Conservation (phyloP, 2,797 vertebrate genomes). For the Oophaga sylvatica region DNA sequence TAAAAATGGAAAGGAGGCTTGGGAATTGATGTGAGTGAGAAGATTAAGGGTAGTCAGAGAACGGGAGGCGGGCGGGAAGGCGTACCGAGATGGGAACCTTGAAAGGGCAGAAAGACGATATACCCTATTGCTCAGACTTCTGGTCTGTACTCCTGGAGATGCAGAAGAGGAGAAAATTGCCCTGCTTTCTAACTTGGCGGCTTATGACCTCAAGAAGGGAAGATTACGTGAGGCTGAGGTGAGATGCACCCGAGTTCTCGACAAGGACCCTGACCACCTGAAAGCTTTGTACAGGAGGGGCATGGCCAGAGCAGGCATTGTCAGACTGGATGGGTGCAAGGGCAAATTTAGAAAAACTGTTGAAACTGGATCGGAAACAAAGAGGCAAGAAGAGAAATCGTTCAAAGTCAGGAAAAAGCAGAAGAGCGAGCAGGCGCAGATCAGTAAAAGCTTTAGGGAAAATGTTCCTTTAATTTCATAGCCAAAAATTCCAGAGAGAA, state of each 20-base stretch:
- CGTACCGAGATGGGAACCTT: constrained; percentile 81
- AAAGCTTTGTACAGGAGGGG: constrained; percentile 89
- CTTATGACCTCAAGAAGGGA: constrained; percentile 85
- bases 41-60: constrained; percentile 80
- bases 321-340: constrained; percentile 82
- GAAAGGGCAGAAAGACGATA: constrained; percentile 83
- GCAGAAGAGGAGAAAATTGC: constrained; percentile 75
- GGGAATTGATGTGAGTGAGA: constrained; percentile 81
- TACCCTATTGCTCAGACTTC: constrained; percentile 80
- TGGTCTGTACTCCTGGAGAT: constrained; percentile 69
- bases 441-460: constrained; percentile 86
- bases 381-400: constrained; percentile 81
- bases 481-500: neutral
- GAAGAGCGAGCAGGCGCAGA: constrained; percentile 76
- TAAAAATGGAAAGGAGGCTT: constrained; percentile 79
- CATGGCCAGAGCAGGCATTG: constrained; percentile 80
- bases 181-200: constrained; percentile 86
- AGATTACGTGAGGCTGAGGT: constrained; percentile 77
- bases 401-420: constrained; percentile 76
- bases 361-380: constrained; percentile 82
- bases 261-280: constrained; percentile 76
- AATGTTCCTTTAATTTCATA: constrained; percentile 82
- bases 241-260: constrained; percentile 80
- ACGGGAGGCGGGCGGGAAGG: constrained; percentile 78
- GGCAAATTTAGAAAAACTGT: constrained; percentile 77